Percentiles rank a stretch among this genome's conserved stretches.
phyloP scores from a whole-genome alignment of 2,888 invertebrate species.

The Stegana nigrithorax region DNA sequence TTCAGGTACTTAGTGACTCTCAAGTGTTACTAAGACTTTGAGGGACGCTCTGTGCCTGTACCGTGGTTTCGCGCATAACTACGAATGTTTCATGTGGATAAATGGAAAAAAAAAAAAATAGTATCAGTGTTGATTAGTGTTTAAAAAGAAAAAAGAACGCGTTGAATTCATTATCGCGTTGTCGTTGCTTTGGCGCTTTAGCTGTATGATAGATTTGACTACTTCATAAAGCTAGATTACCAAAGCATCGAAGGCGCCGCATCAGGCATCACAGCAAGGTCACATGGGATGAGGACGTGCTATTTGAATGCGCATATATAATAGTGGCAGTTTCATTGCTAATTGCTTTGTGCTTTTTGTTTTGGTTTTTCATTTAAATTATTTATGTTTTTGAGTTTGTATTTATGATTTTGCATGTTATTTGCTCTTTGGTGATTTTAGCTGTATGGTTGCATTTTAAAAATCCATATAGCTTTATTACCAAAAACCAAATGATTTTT shows the following conservation, averaged over 20 bases:
- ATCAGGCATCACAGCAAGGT: not conserved
- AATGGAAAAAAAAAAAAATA: too few relatives aligned
- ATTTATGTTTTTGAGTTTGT: constrained; percentile 31
- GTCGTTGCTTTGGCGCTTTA: constrained; percentile 89
- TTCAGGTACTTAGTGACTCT: constrained; percentile 92
- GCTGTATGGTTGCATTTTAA: constrained; percentile 73
- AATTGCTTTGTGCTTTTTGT: constrained; percentile 29
- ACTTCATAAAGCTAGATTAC: constrained; percentile 95
- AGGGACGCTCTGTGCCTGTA: constrained; percentile 68
- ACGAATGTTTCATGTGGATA: too few relatives aligned
- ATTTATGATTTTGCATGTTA: constrained; percentile 64
- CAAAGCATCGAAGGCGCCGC: constrained; percentile 79
- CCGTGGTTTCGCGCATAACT: constrained; percentile 26
- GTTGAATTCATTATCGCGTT: constrained; percentile 62
- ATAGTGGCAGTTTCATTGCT: not conserved
- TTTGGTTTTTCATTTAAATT: constrained; percentile 25
- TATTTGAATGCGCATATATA: not conserved
- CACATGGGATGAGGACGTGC: not conserved
- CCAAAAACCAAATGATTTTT: constrained; percentile 74
- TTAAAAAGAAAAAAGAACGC: not conserved
- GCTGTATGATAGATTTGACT: constrained; percentile 81
- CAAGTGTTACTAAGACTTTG: constrained; percentile 70
- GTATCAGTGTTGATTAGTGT: not conserved
- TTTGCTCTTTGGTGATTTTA: constrained; percentile 80
- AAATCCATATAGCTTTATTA: constrained; percentile 80